Evolutionary conservation across 2,113 vertebrate species (phyloP).

Genomic region (Silurus asotus): DNA sequence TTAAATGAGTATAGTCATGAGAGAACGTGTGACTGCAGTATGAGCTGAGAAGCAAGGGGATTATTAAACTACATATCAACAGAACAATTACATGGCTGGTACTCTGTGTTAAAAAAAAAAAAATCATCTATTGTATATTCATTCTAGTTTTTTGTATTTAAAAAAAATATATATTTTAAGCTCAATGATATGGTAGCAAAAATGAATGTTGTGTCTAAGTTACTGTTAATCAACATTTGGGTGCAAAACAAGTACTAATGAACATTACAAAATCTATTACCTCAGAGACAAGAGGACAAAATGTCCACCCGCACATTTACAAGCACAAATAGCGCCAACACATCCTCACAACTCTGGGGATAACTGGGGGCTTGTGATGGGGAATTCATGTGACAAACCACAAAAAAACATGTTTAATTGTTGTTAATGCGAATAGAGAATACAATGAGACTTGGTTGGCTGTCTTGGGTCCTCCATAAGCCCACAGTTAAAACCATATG

Average conservation of each 20-base stretch:
- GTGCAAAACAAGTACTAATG: conserved; percentile 38
- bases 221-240: conserved; percentile 35
- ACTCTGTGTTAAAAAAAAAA: not conserved
- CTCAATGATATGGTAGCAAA: not conserved
- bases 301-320: conserved; percentile 50
- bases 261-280: conserved; percentile 46
- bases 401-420: conserved; percentile 74
- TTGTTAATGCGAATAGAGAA: conserved; percentile 60
- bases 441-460: conserved; percentile 54
- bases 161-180: not conserved
- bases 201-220: not conserved
- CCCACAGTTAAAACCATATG: not conserved
- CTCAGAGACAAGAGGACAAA: conserved; percentile 46
- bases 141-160: conserved; percentile 1
- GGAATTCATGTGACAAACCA: conserved; percentile 63
- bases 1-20: conserved; percentile 43
- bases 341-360: conserved; percentile 62
- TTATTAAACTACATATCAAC: conserved; percentile 37
- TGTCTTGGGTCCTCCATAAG: conserved; percentile 23
- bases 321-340: conserved; percentile 69
- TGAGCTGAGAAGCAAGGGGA: conserved; percentile 17
- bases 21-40: conserved; percentile 12
- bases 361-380: conserved; percentile 65
- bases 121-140: not conserved
- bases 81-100: conserved; percentile 14